A percentile compares a stretch with the other conserved stretches of the same genome.
These are phyloP conservation scores for Aricia agestis DNA, from an alignment of 1,140 invertebrate species.

Conservation along the genomic window DNA sequence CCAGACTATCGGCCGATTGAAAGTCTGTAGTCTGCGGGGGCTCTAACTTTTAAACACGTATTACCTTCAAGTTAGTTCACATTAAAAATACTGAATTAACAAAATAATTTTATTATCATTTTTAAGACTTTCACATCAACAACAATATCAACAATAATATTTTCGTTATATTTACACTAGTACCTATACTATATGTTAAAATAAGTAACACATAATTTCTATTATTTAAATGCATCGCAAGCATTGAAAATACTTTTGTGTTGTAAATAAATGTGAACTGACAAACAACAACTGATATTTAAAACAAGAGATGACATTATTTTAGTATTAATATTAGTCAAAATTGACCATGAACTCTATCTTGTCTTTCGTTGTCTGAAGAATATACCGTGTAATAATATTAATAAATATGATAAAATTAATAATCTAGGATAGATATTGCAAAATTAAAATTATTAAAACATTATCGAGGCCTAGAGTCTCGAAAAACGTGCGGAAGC, in stretches of 20 bases:
- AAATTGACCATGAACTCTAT: not conserved
- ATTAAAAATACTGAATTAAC: not conserved
- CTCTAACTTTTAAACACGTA: too few relatives aligned
- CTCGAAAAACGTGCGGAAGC: too few relatives aligned
- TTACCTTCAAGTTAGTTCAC: not conserved
- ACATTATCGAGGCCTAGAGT: too few relatives aligned
- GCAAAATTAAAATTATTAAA: too few relatives aligned
- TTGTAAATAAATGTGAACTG: not conserved
- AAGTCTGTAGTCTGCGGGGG: too few relatives aligned
- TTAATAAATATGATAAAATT: too few relatives aligned
- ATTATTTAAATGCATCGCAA: not conserved
- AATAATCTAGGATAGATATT: too few relatives aligned
- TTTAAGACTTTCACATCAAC: constrained; percentile 5
- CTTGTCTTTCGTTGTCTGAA: too few relatives aligned
- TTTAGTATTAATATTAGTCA: not conserved
- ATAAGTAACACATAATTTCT: not conserved
- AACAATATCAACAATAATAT: not conserved
- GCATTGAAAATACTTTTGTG: not conserved
- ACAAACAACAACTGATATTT: not conserved
- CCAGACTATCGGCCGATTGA: too few relatives aligned
- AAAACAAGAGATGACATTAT: not conserved
- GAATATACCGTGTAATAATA: too few relatives aligned
- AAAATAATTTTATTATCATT: constrained; percentile 10
- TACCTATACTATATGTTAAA: not conserved
- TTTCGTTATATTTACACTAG: not conserved